A percentile compares a stretch with the other conserved stretches of the same genome.
Evolutionary conservation across 2,113 vertebrate genomes (phyloP).

Genomic region (Pristiophorus japonicus): DNA sequence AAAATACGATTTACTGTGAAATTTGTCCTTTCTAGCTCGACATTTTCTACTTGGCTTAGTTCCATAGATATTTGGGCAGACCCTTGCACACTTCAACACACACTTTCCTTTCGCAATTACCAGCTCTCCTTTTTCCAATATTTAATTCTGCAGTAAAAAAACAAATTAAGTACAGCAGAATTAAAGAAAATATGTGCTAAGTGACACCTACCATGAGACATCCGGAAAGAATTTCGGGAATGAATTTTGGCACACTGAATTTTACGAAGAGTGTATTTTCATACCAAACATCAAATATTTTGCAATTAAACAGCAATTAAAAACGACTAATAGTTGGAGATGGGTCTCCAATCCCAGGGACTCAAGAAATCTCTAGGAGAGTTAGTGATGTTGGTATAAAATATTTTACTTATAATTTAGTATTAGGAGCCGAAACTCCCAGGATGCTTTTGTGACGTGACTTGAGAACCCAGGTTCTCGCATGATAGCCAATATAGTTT

Average conservation of each 20-base stretch:
- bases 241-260: conserved; percentile 38
- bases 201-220: conserved; percentile 40
- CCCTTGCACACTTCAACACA: not conserved
- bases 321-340: conserved; percentile 15
- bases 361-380: not conserved
- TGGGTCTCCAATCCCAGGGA: not conserved
- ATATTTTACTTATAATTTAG: not conserved
- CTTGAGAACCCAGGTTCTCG: not conserved
- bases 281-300: conserved; percentile 39
- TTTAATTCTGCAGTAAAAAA: not conserved
- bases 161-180: conserved; percentile 2
- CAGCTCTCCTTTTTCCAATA: not conserved
- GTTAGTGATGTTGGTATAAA: not conserved
- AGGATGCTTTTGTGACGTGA: not conserved
- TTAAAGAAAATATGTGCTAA: not conserved
- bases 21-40: not conserved
- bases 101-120: not conserved
- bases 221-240: conserved; percentile 41
- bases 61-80: not conserved
- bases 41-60: not conserved
- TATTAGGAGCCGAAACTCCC: not conserved
- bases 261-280: conserved; percentile 40
- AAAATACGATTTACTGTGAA: not conserved
- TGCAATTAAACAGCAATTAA: conserved; percentile 14
- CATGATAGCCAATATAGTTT: not conserved